Base-by-base conservation (phyloP, 2,888 invertebrate genomes). In the Phalera bucephala region DNA sequence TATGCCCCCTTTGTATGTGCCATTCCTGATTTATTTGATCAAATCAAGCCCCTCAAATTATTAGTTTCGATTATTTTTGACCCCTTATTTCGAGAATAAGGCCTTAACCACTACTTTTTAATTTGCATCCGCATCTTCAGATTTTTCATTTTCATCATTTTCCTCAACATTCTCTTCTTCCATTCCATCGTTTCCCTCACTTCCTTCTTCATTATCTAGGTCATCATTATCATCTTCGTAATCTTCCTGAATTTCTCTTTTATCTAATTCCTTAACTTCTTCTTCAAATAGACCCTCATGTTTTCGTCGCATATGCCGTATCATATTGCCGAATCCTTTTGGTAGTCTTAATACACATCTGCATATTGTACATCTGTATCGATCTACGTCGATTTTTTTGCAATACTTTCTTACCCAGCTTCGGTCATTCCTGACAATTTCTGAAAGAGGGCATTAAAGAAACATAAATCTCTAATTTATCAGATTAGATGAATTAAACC, bases 301-400 rank as follows among this genome's bases (percentile, higher is more conserved):
- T 32, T 15, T 32, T 1, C 5, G 10, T 3, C 20, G 21, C 10
- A 42, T 23, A 8, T 42, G 42, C n/a, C 42, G 17, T 21, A 36
- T 31, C 36, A 31, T 36, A 31, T 40, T 34, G 11, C 28, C 27
- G 4, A 31, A 21, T n/a, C 25, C 23, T 10, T 28, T 29, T 1
- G 1, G 1, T 7, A 13, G 10, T 20, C 32, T 38, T 28, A 22
- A 36, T 1, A 36, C 8, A 0, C 7, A 9, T 29, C 31, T 27
- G 11, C 42, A 42, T 10, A 42, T 9, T 9, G 31, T 27, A 33
- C 42, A 42, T 14, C 19, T 11, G 21, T 25, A 37, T 2, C 8
- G 20, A 17, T 22, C 11, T 1, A 11, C 23, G n/a, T 17, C 31
- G 20, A 33, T 14, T 27, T 17, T 25, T 8, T 20, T 37, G 3